phyloP scores from a whole-genome alignment of 2,888 invertebrate species.

The Sycophila texana region DNA sequence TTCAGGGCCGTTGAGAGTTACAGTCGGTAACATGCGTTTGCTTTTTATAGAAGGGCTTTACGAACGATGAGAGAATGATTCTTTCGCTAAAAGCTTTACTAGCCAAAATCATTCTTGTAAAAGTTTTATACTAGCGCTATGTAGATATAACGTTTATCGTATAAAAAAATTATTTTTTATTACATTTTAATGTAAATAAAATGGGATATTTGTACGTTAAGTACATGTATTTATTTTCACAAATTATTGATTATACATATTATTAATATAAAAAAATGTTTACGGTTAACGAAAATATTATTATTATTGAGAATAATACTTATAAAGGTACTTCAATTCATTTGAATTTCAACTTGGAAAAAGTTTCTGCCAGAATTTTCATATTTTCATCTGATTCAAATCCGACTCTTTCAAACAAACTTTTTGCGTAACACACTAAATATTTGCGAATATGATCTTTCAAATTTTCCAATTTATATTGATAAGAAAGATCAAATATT shows the following conservation, averaged over 20 bases:
- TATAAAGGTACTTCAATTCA: not conserved
- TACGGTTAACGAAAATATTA: not conserved
- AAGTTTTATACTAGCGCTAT: not conserved
- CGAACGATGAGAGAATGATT: conserved; percentile 11
- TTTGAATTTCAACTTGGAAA: not conserved
- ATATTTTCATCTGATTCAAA: conserved; percentile 95
- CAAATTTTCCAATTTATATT: conserved; percentile 97
- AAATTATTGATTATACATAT: not conserved
- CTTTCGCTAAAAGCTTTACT: not conserved
- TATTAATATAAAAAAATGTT: not conserved
- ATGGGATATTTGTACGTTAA: not conserved
- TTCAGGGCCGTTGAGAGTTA: conserved; percentile 24
- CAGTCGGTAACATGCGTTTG: not conserved
- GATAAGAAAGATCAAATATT: conserved; percentile 96
- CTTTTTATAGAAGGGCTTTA: conserved; percentile 13
- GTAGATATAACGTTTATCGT: not conserved
- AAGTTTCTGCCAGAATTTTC: not conserved
- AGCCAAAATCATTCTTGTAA: not conserved
- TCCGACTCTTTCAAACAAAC: conserved; percentile 98
- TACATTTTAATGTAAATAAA: not conserved
- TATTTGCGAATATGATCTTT: conserved; percentile 99
- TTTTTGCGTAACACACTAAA: conserved; percentile 99
- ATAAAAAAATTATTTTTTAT: not conserved
- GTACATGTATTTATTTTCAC: not conserved
- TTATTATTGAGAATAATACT: not conserved